These are phyloP conservation scores for Temnopleurus reevesii DNA, from an alignment of 53 echinoderm and acorn worm genomes.

Conservation along the genomic window DNA sequence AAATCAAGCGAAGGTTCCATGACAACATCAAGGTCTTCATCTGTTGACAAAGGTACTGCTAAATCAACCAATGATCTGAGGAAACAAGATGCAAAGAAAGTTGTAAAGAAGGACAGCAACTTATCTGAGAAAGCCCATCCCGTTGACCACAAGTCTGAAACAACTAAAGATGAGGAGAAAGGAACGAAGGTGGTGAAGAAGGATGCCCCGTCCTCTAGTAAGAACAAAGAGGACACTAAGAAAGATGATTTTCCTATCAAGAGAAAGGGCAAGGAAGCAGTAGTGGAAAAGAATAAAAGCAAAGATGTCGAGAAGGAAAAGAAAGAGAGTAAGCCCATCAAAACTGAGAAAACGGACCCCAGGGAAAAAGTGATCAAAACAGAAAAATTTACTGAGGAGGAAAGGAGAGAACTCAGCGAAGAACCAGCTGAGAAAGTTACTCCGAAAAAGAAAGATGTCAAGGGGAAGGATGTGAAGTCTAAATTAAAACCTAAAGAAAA, in stretches of 20 bases:
- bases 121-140: constrained; percentile 22
- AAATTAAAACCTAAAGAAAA: constrained; percentile 60
- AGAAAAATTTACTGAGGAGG: constrained; percentile 61
- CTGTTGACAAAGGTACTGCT: constrained; percentile 43
- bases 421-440: constrained; percentile 26
- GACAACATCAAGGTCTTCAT: background rate
- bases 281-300: constrained; percentile 60
- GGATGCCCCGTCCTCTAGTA: constrained; percentile 47
- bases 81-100: constrained; percentile 21
- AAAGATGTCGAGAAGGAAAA: constrained; percentile 45
- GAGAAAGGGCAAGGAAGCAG: constrained; percentile 43
- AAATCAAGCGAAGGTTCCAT: constrained; percentile 57
- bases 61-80: constrained; percentile 56
- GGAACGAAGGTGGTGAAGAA: constrained; percentile 54
- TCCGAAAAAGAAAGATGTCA: constrained; percentile 42
- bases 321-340: constrained; percentile 23
- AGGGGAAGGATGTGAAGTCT: constrained; percentile 31
- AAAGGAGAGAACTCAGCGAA: constrained; percentile 40
- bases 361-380: constrained; percentile 20
- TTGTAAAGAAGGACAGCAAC: constrained; percentile 29
- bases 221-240: constrained; percentile 43
- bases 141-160: constrained; percentile 8
- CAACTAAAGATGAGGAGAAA: constrained; percentile 38
- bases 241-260: constrained; percentile 13
- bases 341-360: background rate